Conservation (phyloP, 2,797 vertebrate genomes). For the Coracias cyanogaster region DNA sequence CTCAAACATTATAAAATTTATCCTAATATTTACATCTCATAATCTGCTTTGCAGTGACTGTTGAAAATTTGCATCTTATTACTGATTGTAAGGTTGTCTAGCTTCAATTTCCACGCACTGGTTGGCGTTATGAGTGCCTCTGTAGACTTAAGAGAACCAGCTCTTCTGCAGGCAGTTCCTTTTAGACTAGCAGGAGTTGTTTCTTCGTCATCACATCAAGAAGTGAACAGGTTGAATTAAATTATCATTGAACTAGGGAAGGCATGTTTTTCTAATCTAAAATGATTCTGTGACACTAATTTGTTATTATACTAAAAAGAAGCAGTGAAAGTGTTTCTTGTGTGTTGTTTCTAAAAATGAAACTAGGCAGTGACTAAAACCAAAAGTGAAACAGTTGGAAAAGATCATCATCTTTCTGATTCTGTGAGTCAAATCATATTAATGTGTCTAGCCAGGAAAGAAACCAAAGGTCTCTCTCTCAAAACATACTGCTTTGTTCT, state of each 20-base stretch:
- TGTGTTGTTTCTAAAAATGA: neutral
- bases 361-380: neutral
- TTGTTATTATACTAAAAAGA: neutral
- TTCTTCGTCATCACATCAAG: neutral
- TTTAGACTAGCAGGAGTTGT: neutral
- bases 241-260: neutral
- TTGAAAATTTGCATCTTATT: neutral
- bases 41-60: neutral
- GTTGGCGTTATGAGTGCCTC: neutral
- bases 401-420: conserved; percentile 17
- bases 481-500: neutral
- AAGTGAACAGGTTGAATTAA: neutral
- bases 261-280: neutral
- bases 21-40: neutral
- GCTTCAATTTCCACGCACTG: neutral
- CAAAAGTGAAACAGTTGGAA: conserved; percentile 36
- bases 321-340: neutral
- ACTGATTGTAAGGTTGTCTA: neutral
- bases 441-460: neutral
- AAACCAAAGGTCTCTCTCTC: neutral
- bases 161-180: neutral
- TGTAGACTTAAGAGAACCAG: neutral
- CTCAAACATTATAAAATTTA: neutral
- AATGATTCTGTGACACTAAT: neutral
- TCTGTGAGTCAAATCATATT: conserved; percentile 20